Conservation (phyloP, 2,797 vertebrate species). For the Takifugu ocellatus region DNA sequence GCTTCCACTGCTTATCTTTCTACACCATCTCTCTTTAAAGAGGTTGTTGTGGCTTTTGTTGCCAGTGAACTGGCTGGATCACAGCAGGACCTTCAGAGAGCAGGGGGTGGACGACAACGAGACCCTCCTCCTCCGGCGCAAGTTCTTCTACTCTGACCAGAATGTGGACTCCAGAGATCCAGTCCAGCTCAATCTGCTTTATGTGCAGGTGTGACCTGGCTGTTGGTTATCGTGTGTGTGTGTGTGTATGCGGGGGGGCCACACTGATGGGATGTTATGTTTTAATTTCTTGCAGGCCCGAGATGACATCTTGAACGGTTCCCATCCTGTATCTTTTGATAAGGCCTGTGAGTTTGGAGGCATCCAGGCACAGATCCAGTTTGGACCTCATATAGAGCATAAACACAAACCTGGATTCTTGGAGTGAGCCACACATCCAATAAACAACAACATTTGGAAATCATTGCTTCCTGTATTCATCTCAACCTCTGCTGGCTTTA, state of each 20-base stretch:
- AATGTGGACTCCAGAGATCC: slow-evolving; percentile 98
- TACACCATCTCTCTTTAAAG: too few species aligned
- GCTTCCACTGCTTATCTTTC: too few species aligned
- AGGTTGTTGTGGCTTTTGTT: slow-evolving; percentile 12
- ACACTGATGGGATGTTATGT: background rate
- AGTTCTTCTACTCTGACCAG: slow-evolving; percentile 99
- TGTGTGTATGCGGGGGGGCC: too few species aligned
- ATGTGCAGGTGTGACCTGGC: slow-evolving; percentile 57
- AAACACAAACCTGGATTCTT: slow-evolving; percentile 99
- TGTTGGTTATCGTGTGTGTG: too few species aligned
- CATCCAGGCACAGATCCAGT: slow-evolving; percentile 98
- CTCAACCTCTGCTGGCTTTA: slow-evolving; percentile 13
- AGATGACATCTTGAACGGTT: slow-evolving; percentile 97
- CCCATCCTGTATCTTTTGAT: slow-evolving; percentile 97
- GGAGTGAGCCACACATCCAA: slow-evolving; percentile 80
- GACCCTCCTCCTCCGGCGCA: slow-evolving; percentile 88
- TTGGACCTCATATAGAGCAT: slow-evolving; percentile 94
- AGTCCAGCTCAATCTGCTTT: slow-evolving; percentile 94
- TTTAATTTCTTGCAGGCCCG: slow-evolving; percentile 79
- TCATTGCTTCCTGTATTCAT: background rate
- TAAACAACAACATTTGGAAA: background rate
- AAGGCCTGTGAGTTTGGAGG: slow-evolving; percentile 96
- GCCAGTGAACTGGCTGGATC: slow-evolving; percentile 97
- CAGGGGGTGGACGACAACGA: slow-evolving; percentile 97
- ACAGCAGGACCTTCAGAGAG: slow-evolving; percentile 96